Evolutionary conservation across 2,113 vertebrate species (phyloP).

Genomic region (Maccullochella peelii): DNA sequence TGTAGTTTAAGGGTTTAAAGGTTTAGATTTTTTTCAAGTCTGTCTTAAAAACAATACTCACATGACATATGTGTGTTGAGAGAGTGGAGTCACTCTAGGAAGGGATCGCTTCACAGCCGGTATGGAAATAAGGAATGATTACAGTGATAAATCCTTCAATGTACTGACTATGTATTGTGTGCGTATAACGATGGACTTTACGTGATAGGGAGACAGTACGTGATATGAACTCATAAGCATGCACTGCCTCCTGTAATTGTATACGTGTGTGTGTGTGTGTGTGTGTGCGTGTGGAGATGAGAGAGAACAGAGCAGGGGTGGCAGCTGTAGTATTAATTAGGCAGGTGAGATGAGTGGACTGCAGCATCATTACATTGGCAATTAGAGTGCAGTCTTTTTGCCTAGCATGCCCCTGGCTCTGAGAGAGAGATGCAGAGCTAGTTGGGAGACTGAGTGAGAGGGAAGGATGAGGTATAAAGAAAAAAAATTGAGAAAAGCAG

Average conservation of each 20-base stretch:
- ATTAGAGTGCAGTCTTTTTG: conserved; percentile 66
- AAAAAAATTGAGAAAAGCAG: conserved; percentile 40
- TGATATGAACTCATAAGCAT: conserved; percentile 14
- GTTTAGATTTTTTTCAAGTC: too few relatives aligned
- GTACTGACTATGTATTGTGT: too few relatives aligned
- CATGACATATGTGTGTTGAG: too few relatives aligned
- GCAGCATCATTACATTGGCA: conserved; percentile 62
- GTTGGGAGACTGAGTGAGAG: neutral
- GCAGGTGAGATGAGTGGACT: conserved; percentile 70
- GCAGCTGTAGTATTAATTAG: conserved; percentile 68
- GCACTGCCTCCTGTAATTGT: neutral
- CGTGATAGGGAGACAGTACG: neutral
- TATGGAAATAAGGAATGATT: too few relatives aligned
- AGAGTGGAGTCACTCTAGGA: too few relatives aligned
- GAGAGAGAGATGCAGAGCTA: conserved; percentile 11
- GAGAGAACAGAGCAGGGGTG: conserved; percentile 32
- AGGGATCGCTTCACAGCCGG: too few relatives aligned
- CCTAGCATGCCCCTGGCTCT: conserved; percentile 32
- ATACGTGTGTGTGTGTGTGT: neutral
- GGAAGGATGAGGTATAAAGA: neutral
- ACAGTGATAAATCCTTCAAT: too few relatives aligned
- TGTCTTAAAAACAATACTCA: too few relatives aligned
- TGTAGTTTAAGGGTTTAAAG: too few relatives aligned
- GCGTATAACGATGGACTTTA: too few relatives aligned
- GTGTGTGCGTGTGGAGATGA: neutral